These are phyloP conservation scores for Trochalopteron elliotii DNA, from an alignment of 2,113 vertebrate genomes.

Conservation along the genomic window DNA sequence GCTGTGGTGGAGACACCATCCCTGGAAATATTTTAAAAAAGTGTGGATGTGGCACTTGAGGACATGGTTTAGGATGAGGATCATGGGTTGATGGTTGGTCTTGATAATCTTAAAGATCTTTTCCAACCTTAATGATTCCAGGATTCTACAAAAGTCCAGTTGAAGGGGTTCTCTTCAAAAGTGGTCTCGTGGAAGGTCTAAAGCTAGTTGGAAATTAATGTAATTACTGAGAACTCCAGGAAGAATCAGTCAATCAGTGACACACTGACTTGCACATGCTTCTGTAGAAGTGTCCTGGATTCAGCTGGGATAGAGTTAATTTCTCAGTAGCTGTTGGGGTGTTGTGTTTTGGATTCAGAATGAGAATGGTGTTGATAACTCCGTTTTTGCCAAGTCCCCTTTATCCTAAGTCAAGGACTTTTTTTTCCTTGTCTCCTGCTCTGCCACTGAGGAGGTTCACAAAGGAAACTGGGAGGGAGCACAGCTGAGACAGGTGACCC, in stretches of 20 bases:
- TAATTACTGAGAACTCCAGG: neutral
- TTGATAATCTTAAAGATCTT: neutral
- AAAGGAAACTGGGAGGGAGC: neutral
- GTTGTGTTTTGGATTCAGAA: neutral
- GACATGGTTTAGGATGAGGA: neutral
- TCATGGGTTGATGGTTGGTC: neutral
- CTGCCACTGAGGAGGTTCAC: neutral
- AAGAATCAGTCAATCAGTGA: neutral
- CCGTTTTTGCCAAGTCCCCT: neutral
- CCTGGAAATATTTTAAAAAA: neutral
- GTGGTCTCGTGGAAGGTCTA: neutral
- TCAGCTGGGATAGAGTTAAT: neutral
- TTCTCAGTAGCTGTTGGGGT: neutral
- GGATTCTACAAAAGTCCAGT: neutral
- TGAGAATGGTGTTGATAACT: too few species aligned
- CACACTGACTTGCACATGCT: neutral
- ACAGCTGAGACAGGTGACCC: neutral
- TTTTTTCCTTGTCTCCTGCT: neutral
- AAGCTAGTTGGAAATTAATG: neutral
- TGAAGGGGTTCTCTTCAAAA: neutral
- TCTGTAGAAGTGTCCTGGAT: neutral
- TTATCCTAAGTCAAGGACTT: neutral
- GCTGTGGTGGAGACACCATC: too few species aligned
- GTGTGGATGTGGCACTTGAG: neutral
- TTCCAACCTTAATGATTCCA: neutral